Base-by-base conservation (phyloP, 1,140 invertebrate genomes). In the Theocolax elegans region DNA sequence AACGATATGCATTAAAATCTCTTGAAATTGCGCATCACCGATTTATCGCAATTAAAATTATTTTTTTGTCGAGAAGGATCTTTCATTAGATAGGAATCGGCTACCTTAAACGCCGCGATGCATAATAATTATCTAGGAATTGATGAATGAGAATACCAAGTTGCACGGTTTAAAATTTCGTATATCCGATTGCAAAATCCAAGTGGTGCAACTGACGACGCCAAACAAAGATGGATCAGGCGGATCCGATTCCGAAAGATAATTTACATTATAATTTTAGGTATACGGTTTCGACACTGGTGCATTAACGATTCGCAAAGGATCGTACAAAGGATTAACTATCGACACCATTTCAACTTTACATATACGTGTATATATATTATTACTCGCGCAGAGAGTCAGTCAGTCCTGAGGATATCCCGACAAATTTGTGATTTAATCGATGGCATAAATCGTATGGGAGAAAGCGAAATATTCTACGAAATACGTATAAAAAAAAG, bases 261-360 rank as follows among this genome's bases (percentile, higher is more conserved):
- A 64, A 53, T 25, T 25, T 8, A 17, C 25, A 4, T 49, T 49
- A 31, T 53, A 53, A 65, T 53, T 53, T 65, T 35, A 38, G n/a
- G n/a, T 21, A 27, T 23, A 40, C 6, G 29, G 25, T 65, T 65
- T 38, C 48, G 4, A 25, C 48, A 65, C 21, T 10, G 46, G 3
- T 42, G 21, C n/a, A 17, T 56, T 21, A 29, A 29, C 17, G 17
- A 38, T 38, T 21, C 31, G 54, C n/a, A 9, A 58, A 38, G 2
- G 31, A 40, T 27, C 31, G 31, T n/a, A 3, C 54, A 0, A 15
- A 58, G 54, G 54, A 27, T 58, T 58, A 58, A 38, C n/a, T n/a
- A 40, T 21, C 1, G 10, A 46, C 59, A 68, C 48, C 67, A 56
- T 67, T 54, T 69, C 66, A 49, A n/a, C n/a, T n/a, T n/a, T n/a